Percentiles rank a stretch among this genome's conserved stretches.
phyloP scores from a whole-genome alignment of 2,113 vertebrate genomes.

The Parus major region DNA sequence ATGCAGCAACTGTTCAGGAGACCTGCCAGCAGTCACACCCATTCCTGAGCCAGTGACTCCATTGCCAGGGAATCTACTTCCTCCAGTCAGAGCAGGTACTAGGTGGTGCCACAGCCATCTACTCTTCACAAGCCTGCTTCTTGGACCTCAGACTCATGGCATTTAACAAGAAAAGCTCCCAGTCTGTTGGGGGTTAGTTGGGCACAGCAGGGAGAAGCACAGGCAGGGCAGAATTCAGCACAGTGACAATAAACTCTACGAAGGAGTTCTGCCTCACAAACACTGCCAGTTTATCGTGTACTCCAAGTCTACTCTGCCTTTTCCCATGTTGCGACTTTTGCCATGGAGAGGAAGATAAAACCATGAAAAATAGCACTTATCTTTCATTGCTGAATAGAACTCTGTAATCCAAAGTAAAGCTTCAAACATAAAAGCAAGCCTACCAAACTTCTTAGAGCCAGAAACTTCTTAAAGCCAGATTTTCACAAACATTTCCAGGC shows the following conservation, averaged over 20 bases:
- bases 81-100: background rate
- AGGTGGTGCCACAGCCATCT: background rate
- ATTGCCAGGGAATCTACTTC: background rate
- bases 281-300: background rate
- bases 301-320: background rate
- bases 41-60: background rate
- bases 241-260: background rate
- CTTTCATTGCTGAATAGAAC: background rate
- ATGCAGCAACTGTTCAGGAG: background rate
- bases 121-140: background rate
- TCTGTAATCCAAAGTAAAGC: background rate
- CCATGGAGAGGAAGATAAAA: background rate
- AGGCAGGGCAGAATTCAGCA: background rate
- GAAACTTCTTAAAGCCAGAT: background rate
- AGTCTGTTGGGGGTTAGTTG: background rate
- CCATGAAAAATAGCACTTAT: background rate
- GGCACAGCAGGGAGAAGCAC: background rate
- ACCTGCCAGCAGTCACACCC: fast-evolving
- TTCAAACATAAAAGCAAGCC: background rate
- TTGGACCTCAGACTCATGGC: background rate
- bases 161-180: background rate
- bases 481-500: background rate
- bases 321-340: background rate
- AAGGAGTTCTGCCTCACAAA: background rate
- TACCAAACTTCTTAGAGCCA: background rate